phyloP scores from a whole-genome alignment of 2,888 invertebrate genomes.

The Meteorus colon region DNA sequence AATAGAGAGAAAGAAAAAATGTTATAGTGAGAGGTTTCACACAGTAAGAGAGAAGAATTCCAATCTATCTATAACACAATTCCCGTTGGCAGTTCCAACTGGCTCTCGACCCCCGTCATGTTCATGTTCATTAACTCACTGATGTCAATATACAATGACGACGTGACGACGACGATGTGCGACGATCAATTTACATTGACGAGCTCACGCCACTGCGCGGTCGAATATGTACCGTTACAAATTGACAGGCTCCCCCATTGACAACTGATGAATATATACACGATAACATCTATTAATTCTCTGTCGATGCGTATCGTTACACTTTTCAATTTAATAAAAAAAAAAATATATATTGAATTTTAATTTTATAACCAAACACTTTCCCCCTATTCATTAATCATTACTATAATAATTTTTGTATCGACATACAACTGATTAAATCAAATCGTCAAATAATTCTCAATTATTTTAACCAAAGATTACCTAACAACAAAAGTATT shows the following conservation, averaged over 20 bases:
- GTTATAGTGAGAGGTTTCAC: neutral
- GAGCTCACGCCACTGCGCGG: neutral
- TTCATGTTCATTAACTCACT: neutral
- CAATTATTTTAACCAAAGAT: neutral
- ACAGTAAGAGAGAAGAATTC: neutral
- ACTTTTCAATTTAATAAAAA: constrained; percentile 18
- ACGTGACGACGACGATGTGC: constrained; percentile 4
- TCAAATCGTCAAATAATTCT: too few species aligned
- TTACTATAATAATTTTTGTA: neutral
- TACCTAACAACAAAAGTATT: neutral
- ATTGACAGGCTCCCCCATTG: constrained; percentile 26
- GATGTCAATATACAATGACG: neutral
- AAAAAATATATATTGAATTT: neutral
- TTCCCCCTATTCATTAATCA: neutral
- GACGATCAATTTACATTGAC: constrained; percentile 26
- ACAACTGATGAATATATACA: constrained; percentile 14
- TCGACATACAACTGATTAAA: too few species aligned
- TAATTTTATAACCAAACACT: constrained; percentile 1
- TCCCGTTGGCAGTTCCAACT: neutral
- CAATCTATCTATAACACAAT: neutral
- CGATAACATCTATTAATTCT: constrained; percentile 16
- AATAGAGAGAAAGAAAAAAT: neutral
- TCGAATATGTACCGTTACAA: constrained; percentile 17
- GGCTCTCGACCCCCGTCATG: neutral
- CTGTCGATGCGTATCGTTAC: constrained; percentile 6